A percentile compares a stretch with the other conserved stretches of the same genome.
phyloP scores from a whole-genome alignment of 2,113 vertebrate species.

The Salvator merianae region DNA sequence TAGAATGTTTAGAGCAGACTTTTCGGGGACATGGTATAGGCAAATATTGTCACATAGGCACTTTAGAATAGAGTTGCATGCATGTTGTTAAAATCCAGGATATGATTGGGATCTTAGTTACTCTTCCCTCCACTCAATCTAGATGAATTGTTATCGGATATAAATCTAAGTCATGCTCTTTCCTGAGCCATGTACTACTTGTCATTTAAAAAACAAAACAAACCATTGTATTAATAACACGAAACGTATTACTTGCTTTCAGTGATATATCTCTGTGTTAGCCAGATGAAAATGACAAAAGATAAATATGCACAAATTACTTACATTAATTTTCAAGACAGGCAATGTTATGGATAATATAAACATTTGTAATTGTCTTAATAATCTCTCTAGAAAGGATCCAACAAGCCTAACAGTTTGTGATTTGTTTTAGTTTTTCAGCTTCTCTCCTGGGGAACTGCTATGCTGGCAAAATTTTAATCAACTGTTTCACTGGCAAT shows the following conservation, averaged over 20 bases:
- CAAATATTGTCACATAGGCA: not conserved
- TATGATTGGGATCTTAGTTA: not conserved
- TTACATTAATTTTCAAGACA: constrained; percentile 25
- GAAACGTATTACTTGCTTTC: constrained; percentile 8
- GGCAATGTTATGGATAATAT: constrained; percentile 5
- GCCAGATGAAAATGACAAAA: not conserved
- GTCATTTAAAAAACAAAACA: not conserved
- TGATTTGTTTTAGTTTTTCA: constrained; percentile 45
- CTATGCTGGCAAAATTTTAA: constrained; percentile 70
- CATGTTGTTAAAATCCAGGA: not conserved
- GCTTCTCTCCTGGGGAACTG: constrained; percentile 19
- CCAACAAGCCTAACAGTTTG: constrained; percentile 30
- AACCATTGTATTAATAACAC: constrained; percentile 1
- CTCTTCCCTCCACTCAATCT: not conserved
- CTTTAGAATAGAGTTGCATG: not conserved
- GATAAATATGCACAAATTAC: not conserved
- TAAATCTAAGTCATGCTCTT: not conserved
- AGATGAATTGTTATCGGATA: constrained; percentile 17
- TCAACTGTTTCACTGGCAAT: constrained; percentile 71
- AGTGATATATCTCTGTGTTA: constrained; percentile 24
- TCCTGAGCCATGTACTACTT: constrained; percentile 1
- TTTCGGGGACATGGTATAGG: not conserved
- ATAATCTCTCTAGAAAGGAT: constrained; percentile 34
- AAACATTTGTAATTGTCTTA: constrained; percentile 28
- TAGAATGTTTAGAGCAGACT: not conserved